Evolutionary conservation across 2,888 invertebrate genomes (phyloP), one percentile per base, ranked within the genome.

Genomic region (Autographa gamma): DNA sequence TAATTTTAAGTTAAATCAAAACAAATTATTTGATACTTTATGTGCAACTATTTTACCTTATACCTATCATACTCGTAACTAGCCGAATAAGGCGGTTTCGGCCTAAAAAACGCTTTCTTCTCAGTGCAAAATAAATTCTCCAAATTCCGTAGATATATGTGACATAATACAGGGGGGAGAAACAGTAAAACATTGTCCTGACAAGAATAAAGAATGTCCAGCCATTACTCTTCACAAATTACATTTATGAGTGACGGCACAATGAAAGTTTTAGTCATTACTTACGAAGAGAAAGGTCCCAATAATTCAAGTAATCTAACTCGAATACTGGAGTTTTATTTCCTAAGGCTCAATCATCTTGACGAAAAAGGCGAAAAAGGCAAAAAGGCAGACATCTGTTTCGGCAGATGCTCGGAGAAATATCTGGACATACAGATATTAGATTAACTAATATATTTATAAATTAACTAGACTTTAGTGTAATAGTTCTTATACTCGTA

Each of bases 211-310:
- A 41, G 78, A 71, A 83, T 78, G 25, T 72, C 18, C 1, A 9
- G 0, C 54, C 69, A 67, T 83, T 66, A 64, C 62, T 68, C 69
- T 63, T 58, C 69, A 60, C 60, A 73, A 71, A 73, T 78, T 73
- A 73, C 66, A 77, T 79, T 70, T 60, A 71, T 66, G 69, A 81
- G 66, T 68, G 71, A 73, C 63, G 66, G 66, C 34, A 82, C 69
- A 74, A 74, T 72, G 70, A 72, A 83, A 84, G 59, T 75, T 73
- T 63, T 13, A 63, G 71, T 14, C 43, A 54, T 77, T 81, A 81
- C 63, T 19, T 56, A 60, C 54, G 59, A 34, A 16, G 43, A 67
- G 62, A 63, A 34, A 60, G n/a, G 18, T n/a, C n/a, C 38, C 62
- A 59, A 82, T 82, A 76, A 70, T 71, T 74, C 71, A 78, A 73